Percentiles rank a stretch among this genome's conserved stretches.
Evolutionary conservation across 1,140 invertebrate species (phyloP).

Genomic region (Penaeus japonicus): DNA sequence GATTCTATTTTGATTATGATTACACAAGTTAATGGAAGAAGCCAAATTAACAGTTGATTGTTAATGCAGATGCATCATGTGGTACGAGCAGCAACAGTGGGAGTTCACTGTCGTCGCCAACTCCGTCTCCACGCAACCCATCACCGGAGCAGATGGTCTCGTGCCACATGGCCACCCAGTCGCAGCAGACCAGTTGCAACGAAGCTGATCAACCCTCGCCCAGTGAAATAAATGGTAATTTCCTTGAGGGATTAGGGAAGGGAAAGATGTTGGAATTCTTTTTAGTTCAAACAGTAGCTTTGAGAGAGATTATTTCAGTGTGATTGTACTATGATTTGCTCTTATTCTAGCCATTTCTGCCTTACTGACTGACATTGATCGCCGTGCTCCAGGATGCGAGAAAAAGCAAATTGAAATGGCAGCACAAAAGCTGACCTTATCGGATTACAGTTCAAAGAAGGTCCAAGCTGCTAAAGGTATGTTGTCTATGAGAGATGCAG

Average conservation of each 20-base stretch:
- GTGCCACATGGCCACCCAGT: neutral
- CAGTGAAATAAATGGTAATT: slow-evolving; percentile 19
- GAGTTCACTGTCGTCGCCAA: slow-evolving; percentile 36
- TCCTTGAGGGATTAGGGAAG: too few relatives aligned
- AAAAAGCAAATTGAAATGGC: slow-evolving; percentile 70
- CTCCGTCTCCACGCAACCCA: slow-evolving; percentile 40
- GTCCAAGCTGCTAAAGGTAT: slow-evolving; percentile 71
- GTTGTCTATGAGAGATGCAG: neutral
- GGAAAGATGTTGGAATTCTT: too few relatives aligned
- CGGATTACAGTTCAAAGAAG: slow-evolving; percentile 76
- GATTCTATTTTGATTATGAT: too few relatives aligned
- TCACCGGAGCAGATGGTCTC: slow-evolving; percentile 44
- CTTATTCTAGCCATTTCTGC: slow-evolving; percentile 67
- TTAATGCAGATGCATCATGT: slow-evolving; percentile 13
- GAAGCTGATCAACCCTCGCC: neutral
- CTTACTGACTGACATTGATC: slow-evolving; percentile 67
- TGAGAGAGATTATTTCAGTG: neutral
- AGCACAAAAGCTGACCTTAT: slow-evolving; percentile 61
- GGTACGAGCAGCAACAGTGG: slow-evolving; percentile 36
- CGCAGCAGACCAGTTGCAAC: neutral
- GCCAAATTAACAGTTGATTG: neutral
- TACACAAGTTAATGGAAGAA: too few relatives aligned
- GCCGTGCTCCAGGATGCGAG: slow-evolving; percentile 74
- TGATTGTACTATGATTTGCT: slow-evolving; percentile 58
- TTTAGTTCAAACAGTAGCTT: neutral